A percentile compares a stretch with the other conserved stretches of the same genome.
phyloP scores from a whole-genome alignment of 1,140 invertebrate genomes.

The Lepidotrigona ventralis region DNA sequence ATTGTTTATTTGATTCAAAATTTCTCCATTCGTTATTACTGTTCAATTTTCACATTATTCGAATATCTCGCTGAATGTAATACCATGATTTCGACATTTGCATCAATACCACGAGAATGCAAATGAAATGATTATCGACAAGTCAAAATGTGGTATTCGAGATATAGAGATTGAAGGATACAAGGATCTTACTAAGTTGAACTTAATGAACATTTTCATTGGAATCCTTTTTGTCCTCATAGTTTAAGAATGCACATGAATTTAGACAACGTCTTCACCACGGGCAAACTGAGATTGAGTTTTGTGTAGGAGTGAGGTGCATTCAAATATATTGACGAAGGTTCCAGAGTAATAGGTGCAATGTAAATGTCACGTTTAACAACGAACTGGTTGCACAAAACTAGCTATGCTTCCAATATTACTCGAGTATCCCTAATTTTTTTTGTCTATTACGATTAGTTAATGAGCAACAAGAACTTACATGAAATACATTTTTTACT shows the following conservation, averaged over 20 bases:
- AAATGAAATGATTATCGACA: conserved; percentile 54
- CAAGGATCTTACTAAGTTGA: not conserved
- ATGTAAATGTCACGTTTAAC: conserved; percentile 77
- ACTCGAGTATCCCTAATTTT: conserved; percentile 69
- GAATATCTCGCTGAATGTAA: too few relatives aligned
- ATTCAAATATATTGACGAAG: conserved; percentile 75
- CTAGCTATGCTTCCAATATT: conserved; percentile 75
- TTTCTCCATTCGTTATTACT: not conserved
- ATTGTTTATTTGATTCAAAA: not conserved
- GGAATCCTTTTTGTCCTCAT: conserved; percentile 71
- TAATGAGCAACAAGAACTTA: conserved; percentile 69
- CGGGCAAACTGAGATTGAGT: conserved; percentile 77
- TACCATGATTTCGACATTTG: conserved; percentile 7
- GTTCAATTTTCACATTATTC: too few relatives aligned
- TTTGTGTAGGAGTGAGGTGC: conserved; percentile 78
- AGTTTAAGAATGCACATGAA: conserved; percentile 77
- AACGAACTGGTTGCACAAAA: conserved; percentile 77
- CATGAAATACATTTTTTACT: not conserved
- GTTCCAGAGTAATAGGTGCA: conserved; percentile 72
- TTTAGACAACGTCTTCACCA: conserved; percentile 78
- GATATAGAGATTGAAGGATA: not conserved
- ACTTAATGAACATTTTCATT: conserved; percentile 58
- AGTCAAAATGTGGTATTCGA: not conserved
- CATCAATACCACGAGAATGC: conserved; percentile 58
- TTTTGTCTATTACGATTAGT: conserved; percentile 63